A percentile compares a stretch with the other conserved stretches of the same genome.
Conservation (phyloP, 2,113 vertebrate genomes). For the Poecile atricapillus region DNA sequence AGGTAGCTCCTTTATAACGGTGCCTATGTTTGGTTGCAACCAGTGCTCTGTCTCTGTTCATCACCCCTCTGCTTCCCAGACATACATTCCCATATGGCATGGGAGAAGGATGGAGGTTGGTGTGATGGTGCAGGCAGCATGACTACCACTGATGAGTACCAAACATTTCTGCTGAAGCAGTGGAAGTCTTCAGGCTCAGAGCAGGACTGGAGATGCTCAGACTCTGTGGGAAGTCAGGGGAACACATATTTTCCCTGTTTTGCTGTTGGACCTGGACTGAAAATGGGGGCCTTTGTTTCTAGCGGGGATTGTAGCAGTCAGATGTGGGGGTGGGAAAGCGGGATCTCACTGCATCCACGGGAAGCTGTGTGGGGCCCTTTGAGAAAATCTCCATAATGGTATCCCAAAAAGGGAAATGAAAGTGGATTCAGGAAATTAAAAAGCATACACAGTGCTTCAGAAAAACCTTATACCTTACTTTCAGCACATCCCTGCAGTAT, state of each 20-base stretch:
- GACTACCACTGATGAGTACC: neutral
- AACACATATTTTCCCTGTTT: neutral
- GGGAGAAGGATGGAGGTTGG: neutral
- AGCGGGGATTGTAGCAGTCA: neutral
- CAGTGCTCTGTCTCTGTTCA: neutral
- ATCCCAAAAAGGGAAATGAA: neutral
- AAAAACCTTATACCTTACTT: neutral
- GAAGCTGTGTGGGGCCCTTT: accelerated
- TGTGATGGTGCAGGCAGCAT: neutral
- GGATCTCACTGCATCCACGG: accelerated
- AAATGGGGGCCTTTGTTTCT: neutral
- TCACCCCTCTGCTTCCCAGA: neutral
- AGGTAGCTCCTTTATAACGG: neutral
- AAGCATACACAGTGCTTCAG: neutral
- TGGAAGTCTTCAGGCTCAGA: neutral
- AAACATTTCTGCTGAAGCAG: neutral
- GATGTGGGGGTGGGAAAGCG: accelerated
- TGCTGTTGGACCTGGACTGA: neutral
- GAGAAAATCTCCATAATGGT: neutral
- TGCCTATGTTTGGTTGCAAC: neutral
- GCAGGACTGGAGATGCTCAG: neutral
- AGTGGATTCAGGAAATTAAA: neutral
- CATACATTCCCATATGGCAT: accelerated
- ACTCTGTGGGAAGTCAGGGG: neutral
- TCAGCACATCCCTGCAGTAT: neutral